phyloP scores from a whole-genome alignment of 2,797 vertebrate genomes.

The Sebastes oblongus region DNA sequence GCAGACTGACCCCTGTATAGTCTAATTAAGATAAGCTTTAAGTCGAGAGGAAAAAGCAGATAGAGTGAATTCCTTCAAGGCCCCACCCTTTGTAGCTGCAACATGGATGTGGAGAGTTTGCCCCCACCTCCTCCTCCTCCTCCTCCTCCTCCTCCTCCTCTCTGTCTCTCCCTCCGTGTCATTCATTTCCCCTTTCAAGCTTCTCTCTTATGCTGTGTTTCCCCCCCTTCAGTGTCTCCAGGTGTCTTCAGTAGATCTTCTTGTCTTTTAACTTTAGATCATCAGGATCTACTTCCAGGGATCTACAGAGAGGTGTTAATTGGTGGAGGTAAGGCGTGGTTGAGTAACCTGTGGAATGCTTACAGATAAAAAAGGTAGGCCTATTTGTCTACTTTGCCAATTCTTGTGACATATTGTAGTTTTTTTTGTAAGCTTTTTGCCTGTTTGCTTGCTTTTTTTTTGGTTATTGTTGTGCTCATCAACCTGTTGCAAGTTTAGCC shows the following conservation, averaged over 20 bases:
- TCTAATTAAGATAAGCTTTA: slow-evolving; percentile 67
- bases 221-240: slow-evolving; percentile 42
- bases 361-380: neutral
- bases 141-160: neutral
- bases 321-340: slow-evolving; percentile 66
- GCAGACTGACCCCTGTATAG: slow-evolving; percentile 42
- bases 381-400: neutral
- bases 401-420: neutral
- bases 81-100: slow-evolving; percentile 85
- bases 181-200: slow-evolving; percentile 68
- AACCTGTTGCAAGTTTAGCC: slow-evolving; percentile 63
- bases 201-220: slow-evolving; percentile 51
- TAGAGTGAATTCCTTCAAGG: slow-evolving; percentile 80
- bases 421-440: neutral
- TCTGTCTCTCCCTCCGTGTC: slow-evolving; percentile 48
- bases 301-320: slow-evolving; percentile 21
- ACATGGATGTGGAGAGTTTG: slow-evolving; percentile 77
- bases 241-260: slow-evolving; percentile 42
- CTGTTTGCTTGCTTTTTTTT: neutral
- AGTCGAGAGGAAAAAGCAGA: slow-evolving; percentile 65
- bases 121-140: slow-evolving; percentile 5
- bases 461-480: neutral
- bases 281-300: slow-evolving; percentile 46
- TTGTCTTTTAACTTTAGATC: slow-evolving; percentile 25
- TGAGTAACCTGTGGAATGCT: slow-evolving; percentile 51